A percentile compares a stretch with the other conserved stretches of the same genome.
These are phyloP conservation scores for Sarcophaga variegata DNA, from an alignment of 2,888 invertebrate genomes.

Conservation along the genomic window DNA sequence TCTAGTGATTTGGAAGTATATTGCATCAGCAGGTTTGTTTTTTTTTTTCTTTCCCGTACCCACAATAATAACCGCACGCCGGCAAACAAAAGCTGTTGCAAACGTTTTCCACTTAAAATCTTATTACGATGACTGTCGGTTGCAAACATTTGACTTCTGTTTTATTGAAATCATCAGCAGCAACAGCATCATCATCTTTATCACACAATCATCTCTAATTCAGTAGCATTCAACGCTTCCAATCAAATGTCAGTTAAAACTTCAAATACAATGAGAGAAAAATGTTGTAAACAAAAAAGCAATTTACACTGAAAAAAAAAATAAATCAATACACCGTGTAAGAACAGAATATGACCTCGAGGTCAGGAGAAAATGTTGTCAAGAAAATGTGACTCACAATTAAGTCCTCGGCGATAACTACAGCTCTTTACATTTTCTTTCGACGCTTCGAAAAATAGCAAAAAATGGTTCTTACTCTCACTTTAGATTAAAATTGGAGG, in stretches of 20 bases:
- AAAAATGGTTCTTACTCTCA: no score
- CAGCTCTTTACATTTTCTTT: no score
- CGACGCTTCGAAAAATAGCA: no score
- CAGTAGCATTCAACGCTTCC: conserved; percentile 25
- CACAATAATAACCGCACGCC: conserved; percentile 25
- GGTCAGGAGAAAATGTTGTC: no score
- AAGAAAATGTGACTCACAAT: no score
- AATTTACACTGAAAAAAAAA: background rate
- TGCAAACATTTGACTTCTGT: conserved; percentile 70
- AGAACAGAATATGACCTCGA: no score
- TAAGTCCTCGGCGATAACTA: no score
- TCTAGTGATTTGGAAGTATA: no score
- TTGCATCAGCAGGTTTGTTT: background rate
- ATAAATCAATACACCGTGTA: background rate
- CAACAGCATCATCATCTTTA: background rate
- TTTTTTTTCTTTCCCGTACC: background rate
- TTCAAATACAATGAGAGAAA: conserved; percentile 26
- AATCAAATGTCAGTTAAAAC: conserved; percentile 32
- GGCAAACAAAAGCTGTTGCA: conserved; percentile 52
- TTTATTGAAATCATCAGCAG: conserved; percentile 50
- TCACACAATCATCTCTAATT: background rate
- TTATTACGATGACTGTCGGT: conserved; percentile 79
- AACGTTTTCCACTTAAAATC: conserved; percentile 78
- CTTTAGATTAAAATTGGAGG: no score
- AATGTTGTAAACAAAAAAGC: background rate